phyloP scores from a whole-genome alignment of 2,113 vertebrate species.

The Heliornis fulica region DNA sequence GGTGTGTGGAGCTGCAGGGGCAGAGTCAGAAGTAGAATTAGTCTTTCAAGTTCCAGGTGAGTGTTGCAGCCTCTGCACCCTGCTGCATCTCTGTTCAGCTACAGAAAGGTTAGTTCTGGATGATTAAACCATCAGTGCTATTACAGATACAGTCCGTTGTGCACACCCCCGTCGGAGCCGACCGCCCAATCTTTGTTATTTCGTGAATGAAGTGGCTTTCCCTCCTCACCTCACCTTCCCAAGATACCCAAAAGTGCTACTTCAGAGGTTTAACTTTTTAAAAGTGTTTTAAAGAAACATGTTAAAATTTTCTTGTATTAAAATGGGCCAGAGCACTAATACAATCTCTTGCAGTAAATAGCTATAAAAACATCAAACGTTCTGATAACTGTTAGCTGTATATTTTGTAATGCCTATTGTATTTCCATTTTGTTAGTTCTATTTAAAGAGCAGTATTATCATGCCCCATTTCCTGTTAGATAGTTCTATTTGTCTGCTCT shows the following conservation, averaged over 20 bases:
- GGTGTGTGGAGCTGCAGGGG: neutral
- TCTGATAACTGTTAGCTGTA: constrained; percentile 53
- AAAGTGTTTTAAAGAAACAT: neutral
- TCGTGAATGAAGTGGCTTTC: neutral
- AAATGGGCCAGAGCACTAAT: constrained; percentile 42
- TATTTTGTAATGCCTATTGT: constrained; percentile 71
- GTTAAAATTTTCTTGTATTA: constrained; percentile 37
- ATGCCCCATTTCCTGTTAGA: constrained; percentile 75
- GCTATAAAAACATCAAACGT: constrained; percentile 63
- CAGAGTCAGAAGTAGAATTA: neutral
- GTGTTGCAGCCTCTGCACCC: neutral
- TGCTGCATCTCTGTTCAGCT: neutral
- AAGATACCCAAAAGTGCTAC: neutral
- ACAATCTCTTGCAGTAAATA: constrained; percentile 38
- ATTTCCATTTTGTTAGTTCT: constrained; percentile 73
- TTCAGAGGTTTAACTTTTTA: neutral
- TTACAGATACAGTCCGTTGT: neutral
- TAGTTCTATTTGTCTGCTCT: constrained; percentile 75
- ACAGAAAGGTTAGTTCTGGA: neutral
- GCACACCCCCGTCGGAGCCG: neutral
- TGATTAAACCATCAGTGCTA: neutral
- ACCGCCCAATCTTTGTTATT: neutral
- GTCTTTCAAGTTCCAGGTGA: neutral
- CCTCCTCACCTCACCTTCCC: neutral
- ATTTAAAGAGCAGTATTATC: constrained; percentile 72